These are phyloP conservation scores for Sebastes vulpes DNA, from an alignment of 2,797 vertebrate genomes.

Conservation along the genomic window DNA sequence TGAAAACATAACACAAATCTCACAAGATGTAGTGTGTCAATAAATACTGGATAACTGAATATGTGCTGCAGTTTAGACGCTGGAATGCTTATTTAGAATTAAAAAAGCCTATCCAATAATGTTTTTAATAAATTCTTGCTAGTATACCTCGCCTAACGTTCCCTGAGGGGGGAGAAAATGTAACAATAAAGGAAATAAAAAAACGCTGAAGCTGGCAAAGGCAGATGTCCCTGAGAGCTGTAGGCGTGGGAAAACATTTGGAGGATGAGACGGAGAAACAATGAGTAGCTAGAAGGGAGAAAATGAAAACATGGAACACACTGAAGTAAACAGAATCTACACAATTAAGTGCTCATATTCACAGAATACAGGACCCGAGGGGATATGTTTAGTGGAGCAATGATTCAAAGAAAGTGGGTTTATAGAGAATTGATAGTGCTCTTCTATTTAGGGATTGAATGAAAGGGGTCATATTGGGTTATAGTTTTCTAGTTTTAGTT, in stretches of 20 bases:
- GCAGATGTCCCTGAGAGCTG: slow-evolving; percentile 66
- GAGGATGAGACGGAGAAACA: slow-evolving; percentile 49
- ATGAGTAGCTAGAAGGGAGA: slow-evolving; percentile 40
- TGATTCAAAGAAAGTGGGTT: slow-evolving; percentile 1
- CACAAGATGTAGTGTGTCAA: background rate
- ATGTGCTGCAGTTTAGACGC: background rate
- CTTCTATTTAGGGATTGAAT: background rate
- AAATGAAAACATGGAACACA: slow-evolving; percentile 39
- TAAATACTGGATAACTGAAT: background rate
- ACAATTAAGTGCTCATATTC: slow-evolving; percentile 31
- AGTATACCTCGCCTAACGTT: background rate
- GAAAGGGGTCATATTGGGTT: background rate
- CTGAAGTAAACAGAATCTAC: slow-evolving; percentile 50
- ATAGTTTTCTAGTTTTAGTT: background rate
- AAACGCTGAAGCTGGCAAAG: slow-evolving; percentile 20
- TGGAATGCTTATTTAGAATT: background rate
- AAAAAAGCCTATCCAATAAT: background rate
- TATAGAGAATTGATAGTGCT: background rate
- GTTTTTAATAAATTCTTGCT: slow-evolving; percentile 18
- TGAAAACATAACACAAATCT: background rate
- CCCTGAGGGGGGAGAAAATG: slow-evolving; percentile 7
- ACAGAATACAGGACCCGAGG: slow-evolving; percentile 8
- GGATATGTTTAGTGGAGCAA: background rate
- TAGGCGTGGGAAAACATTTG: slow-evolving; percentile 55
- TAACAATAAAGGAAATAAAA: slow-evolving; percentile 43